These are phyloP conservation scores for Frieseomelitta varia DNA, from an alignment of 1,140 invertebrate genomes.

Conservation along the genomic window DNA sequence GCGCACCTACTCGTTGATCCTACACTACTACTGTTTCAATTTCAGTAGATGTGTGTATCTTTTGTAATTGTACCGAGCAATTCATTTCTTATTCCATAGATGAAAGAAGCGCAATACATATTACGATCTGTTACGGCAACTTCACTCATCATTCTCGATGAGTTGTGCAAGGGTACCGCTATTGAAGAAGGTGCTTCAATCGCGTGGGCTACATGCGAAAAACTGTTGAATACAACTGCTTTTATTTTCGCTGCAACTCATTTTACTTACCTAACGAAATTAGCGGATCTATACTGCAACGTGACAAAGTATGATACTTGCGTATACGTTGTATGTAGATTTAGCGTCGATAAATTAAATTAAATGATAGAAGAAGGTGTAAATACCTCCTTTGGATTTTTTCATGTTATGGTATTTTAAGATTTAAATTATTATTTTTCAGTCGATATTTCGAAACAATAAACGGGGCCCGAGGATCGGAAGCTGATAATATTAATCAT, in stretches of 20 bases:
- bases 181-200: slow-evolving; percentile 92
- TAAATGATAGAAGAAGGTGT: background rate
- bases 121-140: slow-evolving; percentile 86
- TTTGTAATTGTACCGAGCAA: background rate
- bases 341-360: background rate
- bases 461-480: slow-evolving; percentile 21
- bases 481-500: slow-evolving; percentile 34
- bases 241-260: slow-evolving; percentile 94
- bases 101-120: slow-evolving; percentile 92
- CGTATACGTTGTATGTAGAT: background rate
- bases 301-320: slow-evolving; percentile 87
- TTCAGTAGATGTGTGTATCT: background rate
- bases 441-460: slow-evolving; percentile 79
- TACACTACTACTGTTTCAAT: background rate
- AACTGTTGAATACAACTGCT: slow-evolving; percentile 86
- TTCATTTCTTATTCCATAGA: slow-evolving; percentile 82
- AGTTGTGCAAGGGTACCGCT: slow-evolving; percentile 91
- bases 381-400: background rate
- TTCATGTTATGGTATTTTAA: background rate
- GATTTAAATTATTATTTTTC: slow-evolving; percentile 35
- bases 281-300: slow-evolving; percentile 89
- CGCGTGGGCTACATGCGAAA: slow-evolving; percentile 91
- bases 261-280: slow-evolving; percentile 88
- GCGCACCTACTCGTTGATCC: too few relatives aligned
- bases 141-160: slow-evolving; percentile 93